Base-by-base conservation (phyloP, 2,797 vertebrate species). In the Centroberyx gerrardi region DNA sequence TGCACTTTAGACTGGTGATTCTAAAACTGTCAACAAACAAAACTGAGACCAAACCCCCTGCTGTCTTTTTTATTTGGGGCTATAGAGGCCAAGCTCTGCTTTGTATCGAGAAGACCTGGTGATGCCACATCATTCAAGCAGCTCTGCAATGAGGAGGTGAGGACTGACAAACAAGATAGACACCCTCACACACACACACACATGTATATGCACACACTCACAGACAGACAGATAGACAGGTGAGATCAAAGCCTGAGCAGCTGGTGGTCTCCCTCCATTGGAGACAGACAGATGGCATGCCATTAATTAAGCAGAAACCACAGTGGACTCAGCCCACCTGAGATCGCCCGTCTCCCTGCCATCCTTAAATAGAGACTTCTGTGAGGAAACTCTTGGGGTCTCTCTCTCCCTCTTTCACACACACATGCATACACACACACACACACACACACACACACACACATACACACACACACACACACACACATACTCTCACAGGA, bases 221-320 rank as follows among this genome's bases (percentile, higher is more conserved):
- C 52, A 56, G 48, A 73, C 22, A 15, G 59, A 54, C 67, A 55
- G 56, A 68, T 79, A 74, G 86, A 85, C 85, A 78, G 84, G 79
- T 75, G 85, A 90, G 92, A 94, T 95, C 91, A 94, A 95, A 94
- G 91, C 80, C 67, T 28, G 56, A 86, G 87, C 91, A 94, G 90
- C 88, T 92, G 94, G 84, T 81, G 86, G 83, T 88, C 84, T 79
- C 48, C 66, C 42, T 85, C 83, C 88, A 83, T 81, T 73, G 68
- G 90, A 90, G 90, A 87, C 68, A 67, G 80, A 88, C 94, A 94
- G 93, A 93, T 94, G 94, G 93, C 62, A 38, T 22, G 8, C 71
- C 83, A 85, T 91, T 94, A 94, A 94, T 94, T 93, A 94, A 91
- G 87, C 85, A 87, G 78, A 89, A 93, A 82, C 86, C 89, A 88